These are phyloP conservation scores for Pantherophis guttatus DNA, from an alignment of 2,113 vertebrate genomes.

Conservation along the genomic window DNA sequence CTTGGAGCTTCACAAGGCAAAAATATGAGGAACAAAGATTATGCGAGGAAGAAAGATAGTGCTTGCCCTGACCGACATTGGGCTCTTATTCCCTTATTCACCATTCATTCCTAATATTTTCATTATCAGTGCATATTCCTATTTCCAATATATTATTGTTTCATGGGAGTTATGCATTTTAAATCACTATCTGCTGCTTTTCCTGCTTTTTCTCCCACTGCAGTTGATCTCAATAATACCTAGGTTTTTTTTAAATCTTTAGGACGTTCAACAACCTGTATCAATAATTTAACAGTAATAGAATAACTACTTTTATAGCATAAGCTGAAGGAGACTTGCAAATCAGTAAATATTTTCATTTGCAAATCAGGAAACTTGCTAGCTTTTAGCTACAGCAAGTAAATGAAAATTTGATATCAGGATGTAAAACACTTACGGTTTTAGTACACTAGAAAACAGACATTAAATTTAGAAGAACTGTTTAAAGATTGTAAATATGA, in stretches of 20 bases:
- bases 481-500: accelerated
- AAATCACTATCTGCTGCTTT: neutral
- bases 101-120: neutral
- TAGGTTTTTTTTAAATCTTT: neutral
- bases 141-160: neutral
- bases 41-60: neutral
- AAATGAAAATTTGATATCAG: constrained; percentile 17
- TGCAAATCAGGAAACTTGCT: neutral
- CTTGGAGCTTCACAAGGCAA: neutral
- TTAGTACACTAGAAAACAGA: constrained; percentile 17
- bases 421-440: neutral
- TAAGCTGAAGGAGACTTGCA: neutral
- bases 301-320: neutral
- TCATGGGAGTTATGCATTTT: neutral
- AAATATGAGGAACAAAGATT: neutral
- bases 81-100: neutral
- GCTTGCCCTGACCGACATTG: neutral
- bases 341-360: neutral
- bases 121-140: neutral
- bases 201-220: neutral
- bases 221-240: neutral
- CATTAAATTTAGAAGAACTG: constrained; percentile 12
- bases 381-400: neutral
- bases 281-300: neutral
- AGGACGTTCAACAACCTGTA: neutral